Conservation (phyloP, 2,888 invertebrate genomes). For the Podabrus alpinus region DNA sequence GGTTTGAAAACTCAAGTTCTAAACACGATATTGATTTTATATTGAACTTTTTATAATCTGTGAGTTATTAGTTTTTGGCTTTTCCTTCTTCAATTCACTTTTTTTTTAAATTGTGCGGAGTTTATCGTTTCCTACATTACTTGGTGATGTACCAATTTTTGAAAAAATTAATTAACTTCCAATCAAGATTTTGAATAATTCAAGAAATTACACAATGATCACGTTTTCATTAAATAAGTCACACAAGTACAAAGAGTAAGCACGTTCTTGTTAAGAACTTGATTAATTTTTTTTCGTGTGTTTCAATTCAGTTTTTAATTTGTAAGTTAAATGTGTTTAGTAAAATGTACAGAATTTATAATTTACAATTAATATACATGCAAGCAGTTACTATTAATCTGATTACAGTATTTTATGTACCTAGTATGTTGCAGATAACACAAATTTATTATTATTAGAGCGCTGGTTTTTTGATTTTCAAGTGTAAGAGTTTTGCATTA, state of each 20-base stretch:
- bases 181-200: neutral
- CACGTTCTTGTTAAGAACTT: neutral
- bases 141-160: neutral
- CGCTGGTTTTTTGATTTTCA: neutral
- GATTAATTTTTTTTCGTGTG: neutral
- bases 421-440: neutral
- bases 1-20: neutral
- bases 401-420: neutral
- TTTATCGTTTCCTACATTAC: neutral
- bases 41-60: neutral
- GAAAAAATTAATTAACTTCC: neutral
- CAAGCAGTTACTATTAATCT: slow-evolving; percentile 14
- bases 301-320: neutral
- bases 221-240: neutral
- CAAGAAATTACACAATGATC: neutral
- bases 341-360: slow-evolving; percentile 2
- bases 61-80: neutral
- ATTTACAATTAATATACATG: slow-evolving; percentile 22
- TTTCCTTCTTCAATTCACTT: neutral
- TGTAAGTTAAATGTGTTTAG: neutral
- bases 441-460: slow-evolving; percentile 2
- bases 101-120: neutral
- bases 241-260: neutral
- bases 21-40: neutral
- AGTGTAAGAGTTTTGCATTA: neutral